A percentile compares a stretch with the other conserved stretches of the same genome.
phyloP scores from a whole-genome alignment of 2,797 vertebrate genomes.

The Halcyon chelicuti region DNA sequence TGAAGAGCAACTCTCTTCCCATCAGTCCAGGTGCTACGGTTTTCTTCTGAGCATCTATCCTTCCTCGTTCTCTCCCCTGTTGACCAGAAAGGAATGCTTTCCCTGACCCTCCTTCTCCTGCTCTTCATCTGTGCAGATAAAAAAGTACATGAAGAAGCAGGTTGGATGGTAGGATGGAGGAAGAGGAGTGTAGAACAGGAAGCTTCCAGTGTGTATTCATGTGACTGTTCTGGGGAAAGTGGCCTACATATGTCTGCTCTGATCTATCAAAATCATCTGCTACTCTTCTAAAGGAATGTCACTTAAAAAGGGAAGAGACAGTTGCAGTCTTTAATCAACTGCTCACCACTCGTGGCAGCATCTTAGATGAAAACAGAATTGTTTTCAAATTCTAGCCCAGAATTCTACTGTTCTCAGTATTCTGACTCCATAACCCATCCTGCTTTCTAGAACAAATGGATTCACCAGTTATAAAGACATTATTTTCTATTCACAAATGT shows the following conservation, averaged over 20 bases:
- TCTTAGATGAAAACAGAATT: not conserved
- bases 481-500: not conserved
- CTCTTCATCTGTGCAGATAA: not conserved
- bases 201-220: not conserved
- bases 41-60: not conserved
- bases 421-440: not conserved
- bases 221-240: not conserved
- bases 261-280: not conserved
- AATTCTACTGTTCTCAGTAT: not conserved
- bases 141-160: not conserved
- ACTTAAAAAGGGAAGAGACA: not conserved
- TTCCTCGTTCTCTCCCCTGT: not conserved
- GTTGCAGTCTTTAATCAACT: not conserved
- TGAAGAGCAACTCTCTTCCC: not conserved
- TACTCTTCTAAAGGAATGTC: not conserved
- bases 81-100: not conserved
- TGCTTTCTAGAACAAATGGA: not conserved
- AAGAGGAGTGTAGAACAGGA: not conserved
- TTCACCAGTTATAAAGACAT: not conserved
- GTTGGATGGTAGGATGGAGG: not conserved
- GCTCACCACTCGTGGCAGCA: not conserved
- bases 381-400: not conserved
- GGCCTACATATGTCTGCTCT: not conserved
- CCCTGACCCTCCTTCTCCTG: not conserved
- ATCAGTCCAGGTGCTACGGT: not conserved